Conservation (phyloP, 2,113 vertebrate species). For the Solenodon paradoxus region DNA sequence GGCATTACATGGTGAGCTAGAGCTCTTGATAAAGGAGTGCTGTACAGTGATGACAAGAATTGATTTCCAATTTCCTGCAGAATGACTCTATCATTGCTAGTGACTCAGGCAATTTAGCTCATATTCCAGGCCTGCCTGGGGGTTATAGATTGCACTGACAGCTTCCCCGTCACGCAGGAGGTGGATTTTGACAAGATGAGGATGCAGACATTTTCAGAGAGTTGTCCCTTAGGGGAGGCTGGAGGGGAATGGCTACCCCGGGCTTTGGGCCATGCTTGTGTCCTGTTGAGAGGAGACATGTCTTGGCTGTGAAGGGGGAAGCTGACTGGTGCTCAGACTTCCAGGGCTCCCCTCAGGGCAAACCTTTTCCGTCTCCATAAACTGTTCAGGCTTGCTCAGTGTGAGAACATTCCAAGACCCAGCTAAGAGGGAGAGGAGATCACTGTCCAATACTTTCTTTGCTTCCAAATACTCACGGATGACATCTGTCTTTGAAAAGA, state of each 20-base stretch:
- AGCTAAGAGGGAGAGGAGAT: not conserved
- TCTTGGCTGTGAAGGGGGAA: not conserved
- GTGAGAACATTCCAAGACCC: not conserved
- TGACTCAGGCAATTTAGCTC: conserved; percentile 92
- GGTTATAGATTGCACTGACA: conserved; percentile 92
- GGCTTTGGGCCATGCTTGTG: not conserved
- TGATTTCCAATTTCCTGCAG: conserved; percentile 97
- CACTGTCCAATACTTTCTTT: not conserved
- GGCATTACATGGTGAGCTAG: conserved; percentile 79
- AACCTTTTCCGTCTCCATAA: not conserved
- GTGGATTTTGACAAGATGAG: conserved; percentile 83
- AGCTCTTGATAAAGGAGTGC: conserved; percentile 87
- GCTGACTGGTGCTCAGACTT: not conserved
- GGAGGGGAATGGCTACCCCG: not conserved
- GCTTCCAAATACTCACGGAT: not conserved
- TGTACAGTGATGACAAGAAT: conserved; percentile 93
- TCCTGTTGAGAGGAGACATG: not conserved
- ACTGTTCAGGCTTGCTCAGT: not conserved
- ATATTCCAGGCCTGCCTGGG: conserved; percentile 84
- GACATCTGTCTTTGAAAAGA: not conserved
- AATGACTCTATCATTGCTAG: conserved; percentile 93
- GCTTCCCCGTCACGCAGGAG: conserved; percentile 83
- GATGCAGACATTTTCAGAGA: conserved; percentile 77
- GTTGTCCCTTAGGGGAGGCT: conserved; percentile 61
- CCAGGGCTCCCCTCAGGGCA: not conserved